These are phyloP conservation scores for Phragmatobia fuliginosa DNA, from an alignment of 2,888 invertebrate genomes.

Conservation along the genomic window DNA sequence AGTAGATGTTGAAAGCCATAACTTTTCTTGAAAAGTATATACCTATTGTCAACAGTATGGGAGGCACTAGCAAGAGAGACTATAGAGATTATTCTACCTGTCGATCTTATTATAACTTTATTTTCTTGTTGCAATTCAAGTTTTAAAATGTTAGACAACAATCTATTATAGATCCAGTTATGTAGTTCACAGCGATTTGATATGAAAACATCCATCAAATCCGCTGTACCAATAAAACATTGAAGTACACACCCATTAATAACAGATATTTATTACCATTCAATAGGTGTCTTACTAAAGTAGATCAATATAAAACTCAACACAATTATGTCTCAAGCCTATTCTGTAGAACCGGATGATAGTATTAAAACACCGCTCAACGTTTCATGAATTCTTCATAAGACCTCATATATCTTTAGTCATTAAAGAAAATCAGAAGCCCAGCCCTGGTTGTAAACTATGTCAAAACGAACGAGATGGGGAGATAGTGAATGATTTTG, in stretches of 20 bases:
- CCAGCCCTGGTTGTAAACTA: slow-evolving; percentile 74
- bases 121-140: not conserved
- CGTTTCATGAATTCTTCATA: slow-evolving; percentile 56
- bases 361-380: slow-evolving; percentile 41
- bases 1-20: too few relatives aligned
- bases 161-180: not conserved
- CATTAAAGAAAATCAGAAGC: slow-evolving; percentile 72
- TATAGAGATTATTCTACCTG: too few relatives aligned
- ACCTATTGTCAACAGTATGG: too few relatives aligned
- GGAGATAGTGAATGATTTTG: slow-evolving; percentile 75
- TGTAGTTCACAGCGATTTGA: slow-evolving; percentile 14
- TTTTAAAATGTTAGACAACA: not conserved
- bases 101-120: not conserved
- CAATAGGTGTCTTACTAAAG: slow-evolving; percentile 28
- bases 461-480: slow-evolving; percentile 75
- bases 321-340: slow-evolving; percentile 39
- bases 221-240: slow-evolving; percentile 41
- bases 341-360: slow-evolving; percentile 33
- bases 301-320: slow-evolving; percentile 39
- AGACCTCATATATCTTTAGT: slow-evolving; percentile 68
- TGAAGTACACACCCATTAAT: slow-evolving; percentile 36
- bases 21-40: not conserved
- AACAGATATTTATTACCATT: slow-evolving; percentile 34
- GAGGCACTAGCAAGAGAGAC: too few relatives aligned
- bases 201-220: slow-evolving; percentile 35